A percentile compares a stretch with the other conserved stretches of the same genome.
phyloP scores from a whole-genome alignment of 2,113 vertebrate species.

The Sus scrofa region DNA sequence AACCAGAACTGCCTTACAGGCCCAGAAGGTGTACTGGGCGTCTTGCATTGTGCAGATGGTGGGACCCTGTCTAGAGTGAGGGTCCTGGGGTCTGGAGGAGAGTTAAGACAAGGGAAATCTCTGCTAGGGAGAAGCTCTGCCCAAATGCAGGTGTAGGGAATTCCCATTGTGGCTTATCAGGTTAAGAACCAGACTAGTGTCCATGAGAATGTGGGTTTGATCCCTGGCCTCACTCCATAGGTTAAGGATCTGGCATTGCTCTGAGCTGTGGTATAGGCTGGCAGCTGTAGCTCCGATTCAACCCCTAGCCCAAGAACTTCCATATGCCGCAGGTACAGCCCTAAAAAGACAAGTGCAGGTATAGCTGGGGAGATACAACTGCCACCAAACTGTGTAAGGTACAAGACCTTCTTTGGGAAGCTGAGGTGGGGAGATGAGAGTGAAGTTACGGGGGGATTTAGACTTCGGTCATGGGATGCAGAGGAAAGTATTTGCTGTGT shows the following conservation, averaged over 20 bases:
- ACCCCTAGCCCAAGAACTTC: too few species aligned
- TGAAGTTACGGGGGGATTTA: not conserved
- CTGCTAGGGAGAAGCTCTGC: not conserved
- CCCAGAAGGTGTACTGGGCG: not conserved
- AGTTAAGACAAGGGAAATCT: not conserved
- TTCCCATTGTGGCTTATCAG: too few species aligned
- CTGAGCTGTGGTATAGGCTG: too few species aligned
- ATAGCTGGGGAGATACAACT: not conserved
- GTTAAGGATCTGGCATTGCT: too few species aligned
- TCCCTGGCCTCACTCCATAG: too few species aligned
- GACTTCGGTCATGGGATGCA: not conserved
- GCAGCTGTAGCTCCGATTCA: too few species aligned
- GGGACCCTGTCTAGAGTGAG: not conserved
- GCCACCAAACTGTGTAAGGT: not conserved
- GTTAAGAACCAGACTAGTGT: too few species aligned
- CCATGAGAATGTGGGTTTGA: too few species aligned
- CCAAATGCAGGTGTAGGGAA: not conserved
- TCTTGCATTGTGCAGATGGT: not conserved
- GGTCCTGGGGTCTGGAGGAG: not conserved
- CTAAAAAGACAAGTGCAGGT: too few species aligned
- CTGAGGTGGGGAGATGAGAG: not conserved
- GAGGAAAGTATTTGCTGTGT: not conserved
- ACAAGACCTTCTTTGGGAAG: not conserved
- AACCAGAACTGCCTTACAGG: not conserved
- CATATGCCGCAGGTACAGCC: too few species aligned